Percentiles rank a stretch among this genome's conserved stretches.
These are phyloP conservation scores for Montipora cactus DNA, from an alignment of 64 coral and sea anemone species.

Conservation along the genomic window DNA sequence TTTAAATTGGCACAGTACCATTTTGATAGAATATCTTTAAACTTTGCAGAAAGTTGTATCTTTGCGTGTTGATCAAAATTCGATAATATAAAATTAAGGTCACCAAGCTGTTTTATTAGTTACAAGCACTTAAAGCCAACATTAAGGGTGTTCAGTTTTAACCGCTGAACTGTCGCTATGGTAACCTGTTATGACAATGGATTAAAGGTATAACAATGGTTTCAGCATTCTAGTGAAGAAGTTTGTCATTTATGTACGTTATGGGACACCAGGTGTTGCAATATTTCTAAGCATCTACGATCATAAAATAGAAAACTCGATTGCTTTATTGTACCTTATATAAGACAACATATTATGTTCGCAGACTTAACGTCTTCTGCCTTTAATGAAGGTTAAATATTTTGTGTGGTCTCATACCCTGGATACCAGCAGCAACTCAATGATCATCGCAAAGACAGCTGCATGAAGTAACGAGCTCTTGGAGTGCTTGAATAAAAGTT, in stretches of 20 bases:
- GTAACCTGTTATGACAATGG: neutral
- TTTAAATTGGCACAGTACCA: no score
- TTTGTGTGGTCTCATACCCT: neutral
- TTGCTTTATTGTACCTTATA: neutral
- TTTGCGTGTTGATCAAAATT: neutral
- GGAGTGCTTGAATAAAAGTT: neutral
- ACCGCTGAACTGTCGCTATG: neutral
- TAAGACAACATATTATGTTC: constrained; percentile 3
- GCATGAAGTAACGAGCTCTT: neutral
- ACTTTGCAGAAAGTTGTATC: neutral
- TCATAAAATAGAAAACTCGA: neutral
- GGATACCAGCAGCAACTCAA: neutral
- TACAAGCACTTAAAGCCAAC: neutral
- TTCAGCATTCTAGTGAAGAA: neutral
- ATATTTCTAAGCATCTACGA: neutral
- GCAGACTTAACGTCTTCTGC: neutral
- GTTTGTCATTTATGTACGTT: neutral
- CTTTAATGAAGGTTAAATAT: neutral
- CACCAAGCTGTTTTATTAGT: neutral
- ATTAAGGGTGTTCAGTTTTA: constrained; percentile 9
- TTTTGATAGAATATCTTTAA: neutral
- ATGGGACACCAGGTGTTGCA: neutral
- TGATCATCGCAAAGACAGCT: neutral
- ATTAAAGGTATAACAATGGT: neutral
- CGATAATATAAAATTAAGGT: neutral